phyloP scores from a whole-genome alignment of 2,113 vertebrate genomes.

The Kryptolebias marmoratus region DNA sequence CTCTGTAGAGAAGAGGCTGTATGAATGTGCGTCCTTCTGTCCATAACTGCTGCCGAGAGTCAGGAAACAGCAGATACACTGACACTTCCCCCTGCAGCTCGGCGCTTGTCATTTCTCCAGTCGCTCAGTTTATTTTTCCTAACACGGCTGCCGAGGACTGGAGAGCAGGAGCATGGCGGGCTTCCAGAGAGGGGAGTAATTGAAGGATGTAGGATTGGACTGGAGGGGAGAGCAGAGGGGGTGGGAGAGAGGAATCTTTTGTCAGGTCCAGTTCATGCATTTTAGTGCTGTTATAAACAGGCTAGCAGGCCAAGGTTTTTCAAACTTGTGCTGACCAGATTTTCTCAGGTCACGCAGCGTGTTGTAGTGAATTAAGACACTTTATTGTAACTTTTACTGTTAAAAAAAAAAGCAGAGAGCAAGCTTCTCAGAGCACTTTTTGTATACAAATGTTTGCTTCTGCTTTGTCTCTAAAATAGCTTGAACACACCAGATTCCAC shows the following conservation, averaged over 20 bases:
- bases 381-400: slow-evolving; percentile 15
- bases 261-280: slow-evolving; percentile 52
- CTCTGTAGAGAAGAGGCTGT: background rate
- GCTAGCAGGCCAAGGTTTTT: slow-evolving; percentile 38
- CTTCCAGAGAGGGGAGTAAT: slow-evolving; percentile 41
- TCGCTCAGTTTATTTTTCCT: slow-evolving; percentile 66
- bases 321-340: slow-evolving; percentile 28
- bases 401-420: slow-evolving; percentile 15
- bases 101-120: slow-evolving; percentile 20
- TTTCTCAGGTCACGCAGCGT: slow-evolving; percentile 18
- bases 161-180: slow-evolving; percentile 43
- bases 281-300: slow-evolving; percentile 57
- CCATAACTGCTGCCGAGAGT: slow-evolving; percentile 23
- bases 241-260: slow-evolving; percentile 45
- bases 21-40: slow-evolving; percentile 17
- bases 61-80: slow-evolving; percentile 36
- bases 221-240: slow-evolving; percentile 11
- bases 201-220: slow-evolving; percentile 28
- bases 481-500: slow-evolving; percentile 1
- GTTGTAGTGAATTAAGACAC: slow-evolving; percentile 16
- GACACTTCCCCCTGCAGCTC: slow-evolving; percentile 32
- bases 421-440: background rate
- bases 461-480: background rate
- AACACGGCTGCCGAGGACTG: slow-evolving; percentile 41
- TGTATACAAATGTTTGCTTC: background rate